Percentiles rank a stretch among this genome's conserved stretches.
Conservation (phyloP, 2,113 vertebrate genomes). For the Nanorana parkeri region DNA sequence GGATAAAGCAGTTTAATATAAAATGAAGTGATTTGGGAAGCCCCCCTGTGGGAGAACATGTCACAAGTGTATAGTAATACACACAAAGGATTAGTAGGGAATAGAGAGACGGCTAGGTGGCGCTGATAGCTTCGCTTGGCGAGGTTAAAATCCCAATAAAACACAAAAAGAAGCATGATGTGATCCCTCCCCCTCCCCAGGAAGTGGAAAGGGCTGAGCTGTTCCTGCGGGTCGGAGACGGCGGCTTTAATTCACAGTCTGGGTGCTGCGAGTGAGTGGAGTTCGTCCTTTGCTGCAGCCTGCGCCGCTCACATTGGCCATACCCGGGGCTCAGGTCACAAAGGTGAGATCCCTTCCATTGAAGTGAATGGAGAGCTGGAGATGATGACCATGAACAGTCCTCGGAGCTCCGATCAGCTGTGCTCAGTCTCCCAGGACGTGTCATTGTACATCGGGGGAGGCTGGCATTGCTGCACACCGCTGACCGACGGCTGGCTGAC, state of each 20-base stretch:
- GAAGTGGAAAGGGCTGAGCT: conserved; percentile 56
- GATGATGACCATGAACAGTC: neutral
- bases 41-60: too few species aligned
- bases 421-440: too few species aligned
- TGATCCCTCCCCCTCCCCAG: conserved; percentile 52
- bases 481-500: too few species aligned
- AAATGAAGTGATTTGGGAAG: too few species aligned
- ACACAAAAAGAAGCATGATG: conserved; percentile 11
- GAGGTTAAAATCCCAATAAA: conserved; percentile 43
- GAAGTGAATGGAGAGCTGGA: neutral
- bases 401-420: too few species aligned
- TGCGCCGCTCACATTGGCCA: neutral
- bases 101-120: conserved; percentile 20
- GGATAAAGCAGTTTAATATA: too few species aligned
- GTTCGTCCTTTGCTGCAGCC: too few species aligned
- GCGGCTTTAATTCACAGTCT: conserved; percentile 46
- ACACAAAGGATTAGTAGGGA: neutral
- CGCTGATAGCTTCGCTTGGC: neutral
- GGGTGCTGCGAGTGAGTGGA: neutral
- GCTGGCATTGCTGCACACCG: too few species aligned
- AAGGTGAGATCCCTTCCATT: conserved; percentile 6
- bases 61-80: neutral
- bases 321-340: neutral
- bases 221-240: conserved; percentile 50
- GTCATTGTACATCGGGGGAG: too few species aligned